phyloP scores from a whole-genome alignment of 2,797 vertebrate species.

The Sparidentex hasta region DNA sequence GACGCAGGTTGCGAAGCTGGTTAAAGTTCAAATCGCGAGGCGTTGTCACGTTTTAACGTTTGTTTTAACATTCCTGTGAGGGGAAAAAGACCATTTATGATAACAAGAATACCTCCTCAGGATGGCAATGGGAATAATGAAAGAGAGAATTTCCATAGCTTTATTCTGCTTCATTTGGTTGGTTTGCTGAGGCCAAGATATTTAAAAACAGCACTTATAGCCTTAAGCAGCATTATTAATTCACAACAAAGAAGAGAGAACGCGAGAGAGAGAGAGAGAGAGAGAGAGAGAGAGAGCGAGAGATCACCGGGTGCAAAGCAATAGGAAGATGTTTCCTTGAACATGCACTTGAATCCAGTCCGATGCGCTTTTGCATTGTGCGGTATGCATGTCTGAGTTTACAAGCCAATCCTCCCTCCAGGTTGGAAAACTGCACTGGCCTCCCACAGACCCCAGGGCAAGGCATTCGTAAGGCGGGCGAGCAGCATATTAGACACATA shows the following conservation, averaged over 20 bases:
- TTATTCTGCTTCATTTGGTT: conserved; percentile 82
- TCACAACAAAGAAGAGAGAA: conserved; percentile 57
- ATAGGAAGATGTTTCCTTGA: conserved; percentile 69
- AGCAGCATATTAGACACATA: conserved; percentile 82
- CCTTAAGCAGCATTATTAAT: conserved; percentile 81
- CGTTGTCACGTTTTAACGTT: conserved; percentile 75
- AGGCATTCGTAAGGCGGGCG: conserved; percentile 61
- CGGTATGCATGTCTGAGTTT: conserved; percentile 75
- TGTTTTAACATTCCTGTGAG: conserved; percentile 72
- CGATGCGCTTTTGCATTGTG: conserved; percentile 75
- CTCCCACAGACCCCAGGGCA: conserved; percentile 76
- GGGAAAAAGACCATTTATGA: conserved; percentile 84
- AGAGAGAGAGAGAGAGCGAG: conserved; percentile 16
- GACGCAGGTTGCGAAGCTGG: conserved; percentile 90
- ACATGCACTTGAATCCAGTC: conserved; percentile 79
- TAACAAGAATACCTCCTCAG: conserved; percentile 83
- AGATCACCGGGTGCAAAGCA: conserved; percentile 41
- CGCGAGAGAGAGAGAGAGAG: conserved; percentile 1
- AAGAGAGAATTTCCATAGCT: conserved; percentile 49
- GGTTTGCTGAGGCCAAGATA: conserved; percentile 72
- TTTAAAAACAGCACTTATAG: conserved; percentile 74
- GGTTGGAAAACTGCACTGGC: conserved; percentile 75
- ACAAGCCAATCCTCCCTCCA: conserved; percentile 80
- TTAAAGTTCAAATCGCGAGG: conserved; percentile 83
- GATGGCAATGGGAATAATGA: conserved; percentile 73